phyloP scores from a whole-genome alignment of 2,113 vertebrate species.

The Platichthys stellatus region DNA sequence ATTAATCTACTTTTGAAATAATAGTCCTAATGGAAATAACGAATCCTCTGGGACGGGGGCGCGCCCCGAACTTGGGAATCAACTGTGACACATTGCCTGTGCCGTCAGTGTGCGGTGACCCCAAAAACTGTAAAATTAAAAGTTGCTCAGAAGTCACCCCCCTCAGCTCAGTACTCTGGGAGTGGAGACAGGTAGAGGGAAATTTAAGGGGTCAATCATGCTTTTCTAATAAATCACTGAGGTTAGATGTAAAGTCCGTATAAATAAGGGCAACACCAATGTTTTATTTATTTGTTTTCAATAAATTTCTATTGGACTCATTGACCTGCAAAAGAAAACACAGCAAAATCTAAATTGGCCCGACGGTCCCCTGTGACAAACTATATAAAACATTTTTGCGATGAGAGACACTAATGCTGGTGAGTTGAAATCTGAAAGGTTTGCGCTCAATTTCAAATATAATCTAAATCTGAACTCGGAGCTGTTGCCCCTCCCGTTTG shows the following conservation, averaged over 20 bases:
- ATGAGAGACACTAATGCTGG: too few relatives aligned
- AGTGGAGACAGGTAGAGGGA: conserved; percentile 12
- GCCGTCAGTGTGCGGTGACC: conserved; percentile 62
- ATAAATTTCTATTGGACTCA: too few relatives aligned
- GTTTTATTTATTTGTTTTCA: too few relatives aligned
- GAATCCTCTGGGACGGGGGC: conserved; percentile 61
- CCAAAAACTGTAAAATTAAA: conserved; percentile 65
- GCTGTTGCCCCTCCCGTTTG: too few relatives aligned
- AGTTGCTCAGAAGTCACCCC: conserved; percentile 66
- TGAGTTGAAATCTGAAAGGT: too few relatives aligned
- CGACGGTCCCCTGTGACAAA: too few relatives aligned
- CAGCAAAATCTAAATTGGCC: too few relatives aligned
- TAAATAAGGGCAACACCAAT: not conserved
- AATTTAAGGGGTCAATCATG: conserved; percentile 28
- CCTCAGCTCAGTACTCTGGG: conserved; percentile 3
- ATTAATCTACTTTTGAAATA: conserved; percentile 81
- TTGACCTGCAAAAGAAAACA: too few relatives aligned
- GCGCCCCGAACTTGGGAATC: conserved; percentile 47
- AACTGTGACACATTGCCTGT: conserved; percentile 50
- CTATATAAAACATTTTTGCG: too few relatives aligned
- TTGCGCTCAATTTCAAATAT: too few relatives aligned
- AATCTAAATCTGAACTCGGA: too few relatives aligned
- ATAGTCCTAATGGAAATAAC: conserved; percentile 79
- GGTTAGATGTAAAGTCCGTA: not conserved
- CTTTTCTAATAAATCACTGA: conserved; percentile 8